These are phyloP conservation scores for Rhorus exstirpatorius DNA, from an alignment of 2,888 invertebrate genomes.

Conservation along the genomic window DNA sequence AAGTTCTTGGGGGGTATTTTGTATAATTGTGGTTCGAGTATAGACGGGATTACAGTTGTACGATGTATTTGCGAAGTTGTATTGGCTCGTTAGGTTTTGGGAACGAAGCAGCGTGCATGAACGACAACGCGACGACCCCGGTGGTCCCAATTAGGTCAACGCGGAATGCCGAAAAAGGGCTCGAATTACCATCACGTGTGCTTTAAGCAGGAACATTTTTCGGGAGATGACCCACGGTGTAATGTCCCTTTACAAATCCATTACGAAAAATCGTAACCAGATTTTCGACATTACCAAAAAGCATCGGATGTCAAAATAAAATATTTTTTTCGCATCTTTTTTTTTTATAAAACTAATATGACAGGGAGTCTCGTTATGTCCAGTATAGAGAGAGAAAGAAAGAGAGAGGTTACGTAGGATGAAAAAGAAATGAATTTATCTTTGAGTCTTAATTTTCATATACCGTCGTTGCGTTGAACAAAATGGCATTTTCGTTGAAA, in stretches of 20 bases:
- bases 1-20: too few relatives aligned
- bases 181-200: constrained; percentile 77
- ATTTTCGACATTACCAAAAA: constrained; percentile 50
- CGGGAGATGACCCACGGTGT: constrained; percentile 25
- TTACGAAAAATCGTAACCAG: constrained; percentile 39
- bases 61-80: constrained; percentile 43
- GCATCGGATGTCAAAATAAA: constrained; percentile 31
- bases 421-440: too few relatives aligned
- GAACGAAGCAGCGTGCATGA: too few relatives aligned
- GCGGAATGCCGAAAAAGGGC: constrained; percentile 78
- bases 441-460: too few relatives aligned
- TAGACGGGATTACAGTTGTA: not conserved
- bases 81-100: constrained; percentile 18
- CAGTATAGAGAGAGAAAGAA: too few relatives aligned
- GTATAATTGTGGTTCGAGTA: too few relatives aligned
- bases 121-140: constrained; percentile 77
- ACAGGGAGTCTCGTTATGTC: too few relatives aligned
- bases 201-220: constrained; percentile 54
- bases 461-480: too few relatives aligned
- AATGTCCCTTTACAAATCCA: constrained; percentile 40
- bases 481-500: too few relatives aligned
- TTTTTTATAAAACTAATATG: too few relatives aligned
- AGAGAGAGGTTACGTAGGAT: too few relatives aligned
- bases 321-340: constrained; percentile 20
- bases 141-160: constrained; percentile 83